Evolutionary conservation across 2,113 vertebrate genomes (phyloP).

Genomic region (Microcebus murinus): DNA sequence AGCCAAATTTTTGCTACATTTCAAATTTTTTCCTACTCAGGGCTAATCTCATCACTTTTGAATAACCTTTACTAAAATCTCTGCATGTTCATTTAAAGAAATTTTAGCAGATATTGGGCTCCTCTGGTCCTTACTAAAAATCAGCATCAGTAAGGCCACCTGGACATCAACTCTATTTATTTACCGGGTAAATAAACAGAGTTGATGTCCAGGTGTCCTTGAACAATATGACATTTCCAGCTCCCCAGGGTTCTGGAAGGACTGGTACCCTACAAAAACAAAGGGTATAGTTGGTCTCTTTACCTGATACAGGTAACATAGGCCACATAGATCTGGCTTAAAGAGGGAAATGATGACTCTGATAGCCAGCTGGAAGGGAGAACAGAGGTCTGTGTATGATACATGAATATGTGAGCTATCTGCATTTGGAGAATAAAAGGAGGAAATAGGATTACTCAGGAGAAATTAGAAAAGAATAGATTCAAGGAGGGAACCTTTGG

Average conservation of each 20-base stretch:
- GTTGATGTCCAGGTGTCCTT: background rate
- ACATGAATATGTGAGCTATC: background rate
- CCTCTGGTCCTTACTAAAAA: background rate
- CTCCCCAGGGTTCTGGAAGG: background rate
- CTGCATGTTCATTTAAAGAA: background rate
- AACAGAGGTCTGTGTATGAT: background rate
- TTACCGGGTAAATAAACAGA: background rate
- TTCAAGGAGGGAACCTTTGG: background rate
- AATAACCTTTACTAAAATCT: background rate
- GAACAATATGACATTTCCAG: background rate
- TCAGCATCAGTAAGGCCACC: background rate
- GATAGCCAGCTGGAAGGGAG: background rate
- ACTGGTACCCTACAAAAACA: background rate
- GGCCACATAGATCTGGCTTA: background rate
- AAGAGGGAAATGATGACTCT: background rate
- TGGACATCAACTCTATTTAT: too few relatives aligned
- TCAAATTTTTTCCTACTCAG: background rate
- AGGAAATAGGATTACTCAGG: background rate
- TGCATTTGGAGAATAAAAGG: background rate
- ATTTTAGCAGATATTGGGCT: background rate
- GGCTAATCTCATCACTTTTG: background rate
- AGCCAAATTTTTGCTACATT: background rate
- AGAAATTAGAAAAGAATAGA: background rate
- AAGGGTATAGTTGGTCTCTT: background rate
- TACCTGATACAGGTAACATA: background rate